Evolutionary conservation across 2,797 vertebrate genomes (phyloP), one percentile per base, ranked within the genome.

Genomic region (Gymnocypris eckloni): DNA sequence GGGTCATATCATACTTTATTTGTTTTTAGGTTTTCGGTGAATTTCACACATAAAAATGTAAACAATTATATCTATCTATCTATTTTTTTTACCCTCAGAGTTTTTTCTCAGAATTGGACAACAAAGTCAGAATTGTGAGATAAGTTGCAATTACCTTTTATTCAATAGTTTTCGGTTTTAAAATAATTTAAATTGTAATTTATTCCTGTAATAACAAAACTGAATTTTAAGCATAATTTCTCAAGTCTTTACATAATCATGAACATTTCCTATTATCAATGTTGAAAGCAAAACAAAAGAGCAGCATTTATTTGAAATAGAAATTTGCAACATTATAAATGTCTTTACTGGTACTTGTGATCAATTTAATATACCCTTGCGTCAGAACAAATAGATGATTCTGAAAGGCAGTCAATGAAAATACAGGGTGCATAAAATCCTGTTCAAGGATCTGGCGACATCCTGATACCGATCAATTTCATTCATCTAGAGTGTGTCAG

Each of bases 381-480:
- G 1, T 33, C 25, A 70, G 10, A 71, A 72, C 28, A 9, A 45
- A 50, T 13, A 8, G 8, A 22, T 8, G 22, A 39, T 70, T 37
- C 25, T 20, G 72, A 75, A 75, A 20, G 72, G 25, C 13, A 5
- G 15, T 77, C 50, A 76, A 76, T 56, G 25, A 82, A 82, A 69
- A 81, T 4, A 45, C 16, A 75, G 11, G 10, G 5, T 16, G 20
- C 9, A 77, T 20, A 86, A 52, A 81, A 76, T 56, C 28, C 50
- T 64, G 37, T 85, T 76, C 72, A 82, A 69, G 10, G 28, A 33
- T 76, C 70, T 71, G 72, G 48, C 15, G 52, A 81, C 28, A 66
- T 84, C 72, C 71, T 79, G 52, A 84, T 66, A 71, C 80, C 48
- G 70, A 86, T 87, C 76, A 25, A 83, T 84, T 67, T 81, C 66